Evolutionary conservation across 2,888 invertebrate species (phyloP).

Genomic region (Callinectes sapidus): DNA sequence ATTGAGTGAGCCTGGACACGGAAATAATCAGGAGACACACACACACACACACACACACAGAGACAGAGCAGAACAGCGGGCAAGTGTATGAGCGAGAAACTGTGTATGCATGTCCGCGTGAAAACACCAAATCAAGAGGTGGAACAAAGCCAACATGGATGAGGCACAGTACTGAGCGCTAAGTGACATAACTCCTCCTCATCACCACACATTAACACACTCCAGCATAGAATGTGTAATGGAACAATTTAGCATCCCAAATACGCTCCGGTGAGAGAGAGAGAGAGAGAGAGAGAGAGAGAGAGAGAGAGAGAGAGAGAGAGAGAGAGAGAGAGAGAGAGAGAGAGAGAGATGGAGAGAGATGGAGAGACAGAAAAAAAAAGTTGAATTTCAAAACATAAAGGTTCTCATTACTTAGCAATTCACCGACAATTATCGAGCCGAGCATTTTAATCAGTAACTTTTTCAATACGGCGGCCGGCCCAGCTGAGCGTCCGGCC

Average conservation of each 20-base stretch:
- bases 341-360: too few relatives aligned
- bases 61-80: not conserved
- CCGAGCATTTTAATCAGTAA: constrained; percentile 17
- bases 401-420: constrained; percentile 27
- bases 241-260: not conserved
- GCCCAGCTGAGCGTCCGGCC: not conserved
- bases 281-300: not conserved
- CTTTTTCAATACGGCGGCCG: constrained; percentile 16
- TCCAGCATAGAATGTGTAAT: not conserved
- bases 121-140: too few relatives aligned
- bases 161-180: too few relatives aligned
- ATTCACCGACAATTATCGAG: constrained; percentile 12
- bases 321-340: not conserved
- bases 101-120: too few relatives aligned
- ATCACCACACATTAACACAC: not conserved
- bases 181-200: too few relatives aligned
- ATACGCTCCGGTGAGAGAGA: not conserved
- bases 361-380: not conserved
- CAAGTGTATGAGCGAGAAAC: not conserved
- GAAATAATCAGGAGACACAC: too few relatives aligned
- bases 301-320: constrained; percentile 25
- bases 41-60: too few relatives aligned
- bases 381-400: constrained; percentile 2
- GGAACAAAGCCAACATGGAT: too few relatives aligned
- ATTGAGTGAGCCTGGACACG: not conserved